Conservation (phyloP, 1,140 invertebrate genomes). For the Drosophila lacteicornis region DNA sequence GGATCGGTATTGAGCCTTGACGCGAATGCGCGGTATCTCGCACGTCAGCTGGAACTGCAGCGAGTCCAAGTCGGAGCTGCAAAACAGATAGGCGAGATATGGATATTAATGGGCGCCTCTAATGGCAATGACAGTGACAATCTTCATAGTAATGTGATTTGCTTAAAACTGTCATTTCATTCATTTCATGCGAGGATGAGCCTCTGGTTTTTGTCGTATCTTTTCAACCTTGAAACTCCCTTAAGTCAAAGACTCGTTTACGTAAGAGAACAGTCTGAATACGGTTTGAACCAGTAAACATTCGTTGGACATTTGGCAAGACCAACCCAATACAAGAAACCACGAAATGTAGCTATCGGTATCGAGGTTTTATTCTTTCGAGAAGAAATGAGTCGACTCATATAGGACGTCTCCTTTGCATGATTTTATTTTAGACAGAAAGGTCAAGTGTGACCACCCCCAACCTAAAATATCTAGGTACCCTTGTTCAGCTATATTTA, state of each 20-base stretch:
- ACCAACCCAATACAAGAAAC: background rate
- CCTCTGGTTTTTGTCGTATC: slow-evolving; percentile 21
- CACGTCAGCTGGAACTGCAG: slow-evolving; percentile 92
- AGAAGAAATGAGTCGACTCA: background rate
- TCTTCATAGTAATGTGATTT: slow-evolving; percentile 32
- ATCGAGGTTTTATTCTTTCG: background rate
- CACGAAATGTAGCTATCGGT: background rate
- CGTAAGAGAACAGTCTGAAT: slow-evolving; percentile 8
- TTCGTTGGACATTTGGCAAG: slow-evolving; percentile 1
- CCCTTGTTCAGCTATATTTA: no score
- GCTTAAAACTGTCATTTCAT: slow-evolving; percentile 64
- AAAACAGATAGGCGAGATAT: slow-evolving; percentile 38
- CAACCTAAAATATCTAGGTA: background rate
- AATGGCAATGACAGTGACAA: slow-evolving; percentile 76
- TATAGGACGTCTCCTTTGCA: background rate
- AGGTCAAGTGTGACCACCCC: background rate
- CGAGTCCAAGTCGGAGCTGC: slow-evolving; percentile 90
- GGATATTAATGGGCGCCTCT: slow-evolving; percentile 31
- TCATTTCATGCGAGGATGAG: slow-evolving; percentile 41
- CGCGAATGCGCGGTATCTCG: slow-evolving; percentile 91
- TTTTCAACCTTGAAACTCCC: slow-evolving; percentile 20
- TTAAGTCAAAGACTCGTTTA: background rate
- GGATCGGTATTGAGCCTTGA: slow-evolving; percentile 90
- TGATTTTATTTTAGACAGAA: background rate
- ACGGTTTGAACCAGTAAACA: background rate